Evolutionary conservation across 2,797 vertebrate genomes (phyloP).

Genomic region (Silurus aristotelis): DNA sequence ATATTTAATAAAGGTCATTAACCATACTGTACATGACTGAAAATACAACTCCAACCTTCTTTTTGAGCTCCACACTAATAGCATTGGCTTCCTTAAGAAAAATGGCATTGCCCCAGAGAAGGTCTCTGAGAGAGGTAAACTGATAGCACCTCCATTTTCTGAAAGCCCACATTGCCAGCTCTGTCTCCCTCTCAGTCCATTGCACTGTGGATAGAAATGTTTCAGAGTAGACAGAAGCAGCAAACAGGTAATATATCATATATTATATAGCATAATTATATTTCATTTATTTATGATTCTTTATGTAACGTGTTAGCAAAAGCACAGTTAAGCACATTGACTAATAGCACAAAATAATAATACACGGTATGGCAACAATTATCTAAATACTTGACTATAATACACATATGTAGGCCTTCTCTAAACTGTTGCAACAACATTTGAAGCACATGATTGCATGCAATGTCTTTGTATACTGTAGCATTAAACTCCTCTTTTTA

Average conservation of each 20-base stretch:
- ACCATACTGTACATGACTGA: not conserved
- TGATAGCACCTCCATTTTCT: conserved; percentile 97
- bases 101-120: conserved; percentile 95
- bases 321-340: not conserved
- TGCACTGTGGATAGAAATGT: conserved; percentile 75
- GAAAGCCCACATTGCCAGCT: conserved; percentile 91
- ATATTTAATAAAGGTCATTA: no score
- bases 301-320: not conserved
- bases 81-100: conserved; percentile 98
- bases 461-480: not conserved
- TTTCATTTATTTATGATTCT: not conserved
- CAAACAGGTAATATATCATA: not conserved
- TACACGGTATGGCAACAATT: no score
- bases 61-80: conserved; percentile 96
- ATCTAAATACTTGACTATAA: not conserved
- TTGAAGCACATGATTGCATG: not conserved
- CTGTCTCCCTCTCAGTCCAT: conserved; percentile 89
- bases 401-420: not conserved
- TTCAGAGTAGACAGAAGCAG: not conserved
- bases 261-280: not conserved
- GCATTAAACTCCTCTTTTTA: not conserved
- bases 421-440: not conserved
- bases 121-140: conserved; percentile 94
- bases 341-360: not conserved
- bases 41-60: conserved; percentile 81